Conservation (phyloP, 1,140 invertebrate species). For the Scylla paramamosain region DNA sequence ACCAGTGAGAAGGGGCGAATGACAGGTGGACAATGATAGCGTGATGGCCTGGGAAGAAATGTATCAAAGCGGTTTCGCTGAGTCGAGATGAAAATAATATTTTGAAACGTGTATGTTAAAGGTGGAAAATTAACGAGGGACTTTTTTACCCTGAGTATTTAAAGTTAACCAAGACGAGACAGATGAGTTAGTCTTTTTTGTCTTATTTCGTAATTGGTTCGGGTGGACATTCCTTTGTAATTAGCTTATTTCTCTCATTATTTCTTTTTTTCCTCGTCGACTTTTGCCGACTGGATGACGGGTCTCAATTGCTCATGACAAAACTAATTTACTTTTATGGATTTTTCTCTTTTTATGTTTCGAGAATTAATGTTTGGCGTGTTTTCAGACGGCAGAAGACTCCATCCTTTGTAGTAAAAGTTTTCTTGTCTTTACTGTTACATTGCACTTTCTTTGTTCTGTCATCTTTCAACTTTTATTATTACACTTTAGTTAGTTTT, state of each 20-base stretch:
- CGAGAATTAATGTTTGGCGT: neutral
- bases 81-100: too few relatives aligned
- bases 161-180: neutral
- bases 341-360: neutral
- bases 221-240: neutral
- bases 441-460: neutral
- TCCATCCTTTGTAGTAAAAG: neutral
- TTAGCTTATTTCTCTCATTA: neutral
- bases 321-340: constrained; percentile 24
- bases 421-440: neutral
- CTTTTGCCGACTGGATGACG: neutral
- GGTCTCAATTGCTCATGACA: neutral
- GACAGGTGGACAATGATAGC: neutral
- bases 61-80: too few relatives aligned
- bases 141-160: too few relatives aligned
- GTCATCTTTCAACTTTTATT: too few relatives aligned
- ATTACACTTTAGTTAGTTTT: too few relatives aligned
- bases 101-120: too few relatives aligned
- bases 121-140: too few relatives aligned
- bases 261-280: neutral
- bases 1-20: neutral
- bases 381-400: neutral
- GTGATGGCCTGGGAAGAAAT: too few relatives aligned
- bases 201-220: constrained; percentile 29
- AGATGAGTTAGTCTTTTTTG: neutral